A percentile compares a stretch with the other conserved stretches of the same genome.
These are phyloP conservation scores for Chelonoidis abingdonii DNA, from an alignment of 2,113 vertebrate genomes.

Conservation along the genomic window DNA sequence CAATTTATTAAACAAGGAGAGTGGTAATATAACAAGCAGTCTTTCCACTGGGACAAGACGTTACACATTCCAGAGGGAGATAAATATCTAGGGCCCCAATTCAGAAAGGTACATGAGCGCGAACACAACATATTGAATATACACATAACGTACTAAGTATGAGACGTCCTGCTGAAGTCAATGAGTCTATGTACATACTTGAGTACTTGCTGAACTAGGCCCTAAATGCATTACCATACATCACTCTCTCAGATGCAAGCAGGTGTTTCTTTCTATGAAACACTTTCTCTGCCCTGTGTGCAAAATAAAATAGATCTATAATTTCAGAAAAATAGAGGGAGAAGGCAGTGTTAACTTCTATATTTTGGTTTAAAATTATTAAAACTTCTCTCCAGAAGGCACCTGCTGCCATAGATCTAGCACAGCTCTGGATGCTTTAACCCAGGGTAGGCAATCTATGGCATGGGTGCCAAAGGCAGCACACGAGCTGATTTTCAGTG, in stretches of 20 bases:
- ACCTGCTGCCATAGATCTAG: neutral
- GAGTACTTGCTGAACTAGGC: neutral
- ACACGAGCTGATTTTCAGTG: too few species aligned
- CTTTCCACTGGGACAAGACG: neutral
- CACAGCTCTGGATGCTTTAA: neutral
- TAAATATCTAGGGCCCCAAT: too few species aligned
- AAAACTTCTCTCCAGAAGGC: neutral
- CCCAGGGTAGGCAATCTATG: too few species aligned
- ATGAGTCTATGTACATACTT: neutral
- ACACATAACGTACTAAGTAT: neutral
- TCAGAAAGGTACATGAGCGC: neutral
- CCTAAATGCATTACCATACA: neutral
- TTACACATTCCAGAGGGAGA: neutral
- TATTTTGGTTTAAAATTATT: neutral
- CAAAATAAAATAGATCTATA: neutral
- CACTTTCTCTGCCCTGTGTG: neutral
- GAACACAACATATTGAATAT: neutral
- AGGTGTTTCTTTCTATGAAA: neutral
- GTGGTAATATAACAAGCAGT: neutral
- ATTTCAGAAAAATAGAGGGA: neutral
- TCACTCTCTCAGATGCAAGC: neutral
- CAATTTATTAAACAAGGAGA: too few species aligned
- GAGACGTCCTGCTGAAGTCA: neutral
- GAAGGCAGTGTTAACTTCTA: neutral
- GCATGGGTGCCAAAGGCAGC: too few species aligned